Conservation (phyloP, 2,888 invertebrate species). For the Mellilla xanthometata region DNA sequence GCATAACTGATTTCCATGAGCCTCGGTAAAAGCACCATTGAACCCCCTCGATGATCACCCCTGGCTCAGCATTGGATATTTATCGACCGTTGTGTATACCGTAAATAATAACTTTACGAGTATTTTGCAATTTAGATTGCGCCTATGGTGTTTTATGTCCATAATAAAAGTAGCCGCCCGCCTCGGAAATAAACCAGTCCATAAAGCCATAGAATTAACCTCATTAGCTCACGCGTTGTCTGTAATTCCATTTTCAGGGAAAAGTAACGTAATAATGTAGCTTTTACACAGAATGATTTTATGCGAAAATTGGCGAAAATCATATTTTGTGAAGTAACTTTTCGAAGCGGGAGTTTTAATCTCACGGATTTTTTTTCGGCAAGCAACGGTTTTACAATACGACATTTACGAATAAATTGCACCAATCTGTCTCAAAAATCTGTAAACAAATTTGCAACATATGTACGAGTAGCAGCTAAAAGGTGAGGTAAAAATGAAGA, state of each 20-base stretch:
- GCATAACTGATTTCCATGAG: slow-evolving; percentile 47
- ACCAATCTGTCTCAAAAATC: no score
- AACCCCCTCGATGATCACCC: slow-evolving; percentile 33
- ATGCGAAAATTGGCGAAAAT: no score
- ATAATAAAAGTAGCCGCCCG: slow-evolving; percentile 13
- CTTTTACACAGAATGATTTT: background rate
- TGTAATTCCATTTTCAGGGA: background rate
- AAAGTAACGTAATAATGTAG: background rate
- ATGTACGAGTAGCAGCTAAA: background rate
- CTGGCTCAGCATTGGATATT: slow-evolving; percentile 45
- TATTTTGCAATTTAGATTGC: slow-evolving; percentile 23
- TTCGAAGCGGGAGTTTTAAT: no score
- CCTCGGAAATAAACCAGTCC: background rate
- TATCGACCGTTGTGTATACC: slow-evolving; percentile 39
- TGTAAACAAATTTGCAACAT: no score
- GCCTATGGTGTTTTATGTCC: slow-evolving; percentile 13
- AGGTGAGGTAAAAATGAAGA: slow-evolving; percentile 25
- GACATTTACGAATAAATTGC: no score
- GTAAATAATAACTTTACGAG: slow-evolving; percentile 28
- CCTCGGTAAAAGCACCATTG: slow-evolving; percentile 38
- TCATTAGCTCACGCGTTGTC: background rate
- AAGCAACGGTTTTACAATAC: no score
- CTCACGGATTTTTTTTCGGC: no score
- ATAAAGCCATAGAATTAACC: slow-evolving; percentile 4
- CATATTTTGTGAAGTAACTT: no score